Conservation (phyloP, 1,140 invertebrate genomes). For the Homalodisca vitripennis region DNA sequence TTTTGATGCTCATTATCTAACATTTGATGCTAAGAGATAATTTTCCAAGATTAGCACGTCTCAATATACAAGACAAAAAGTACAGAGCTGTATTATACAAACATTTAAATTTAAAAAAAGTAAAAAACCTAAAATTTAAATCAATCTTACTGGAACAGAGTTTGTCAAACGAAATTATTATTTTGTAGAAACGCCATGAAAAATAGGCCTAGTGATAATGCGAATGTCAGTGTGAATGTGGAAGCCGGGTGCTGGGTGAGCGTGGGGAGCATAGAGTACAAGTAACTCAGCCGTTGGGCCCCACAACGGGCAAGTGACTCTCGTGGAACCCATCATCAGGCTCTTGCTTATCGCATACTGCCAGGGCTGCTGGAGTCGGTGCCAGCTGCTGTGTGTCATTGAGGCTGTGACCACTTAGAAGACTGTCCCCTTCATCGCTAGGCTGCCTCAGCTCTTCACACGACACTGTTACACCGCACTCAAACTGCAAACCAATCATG, state of each 20-base stretch:
- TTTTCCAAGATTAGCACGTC: too few species aligned
- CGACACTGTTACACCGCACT: slow-evolving; percentile 23
- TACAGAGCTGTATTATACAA: too few species aligned
- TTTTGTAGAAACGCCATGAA: too few species aligned
- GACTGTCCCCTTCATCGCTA: slow-evolving; percentile 37
- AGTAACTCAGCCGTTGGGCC: slow-evolving; percentile 31
- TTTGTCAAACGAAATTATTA: too few species aligned
- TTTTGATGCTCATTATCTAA: too few species aligned
- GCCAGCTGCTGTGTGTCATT: slow-evolving; percentile 32
- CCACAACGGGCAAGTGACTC: slow-evolving; percentile 20
- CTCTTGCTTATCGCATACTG: slow-evolving; percentile 13
- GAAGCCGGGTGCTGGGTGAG: background rate
- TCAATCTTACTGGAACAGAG: too few species aligned
- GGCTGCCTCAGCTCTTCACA: slow-evolving; percentile 25
- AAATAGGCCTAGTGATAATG: background rate
- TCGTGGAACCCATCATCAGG: slow-evolving; percentile 31
- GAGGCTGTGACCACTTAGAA: slow-evolving; percentile 33
- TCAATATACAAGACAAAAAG: too few species aligned
- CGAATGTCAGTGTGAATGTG: background rate
- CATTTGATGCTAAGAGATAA: too few species aligned
- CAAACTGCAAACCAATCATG: too few species aligned
- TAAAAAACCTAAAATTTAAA: too few species aligned
- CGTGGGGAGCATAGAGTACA: background rate
- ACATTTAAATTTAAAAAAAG: too few species aligned
- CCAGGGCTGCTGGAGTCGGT: background rate